Base-by-base conservation (phyloP, 2,113 vertebrate species). In the Percopsis transmontana region DNA sequence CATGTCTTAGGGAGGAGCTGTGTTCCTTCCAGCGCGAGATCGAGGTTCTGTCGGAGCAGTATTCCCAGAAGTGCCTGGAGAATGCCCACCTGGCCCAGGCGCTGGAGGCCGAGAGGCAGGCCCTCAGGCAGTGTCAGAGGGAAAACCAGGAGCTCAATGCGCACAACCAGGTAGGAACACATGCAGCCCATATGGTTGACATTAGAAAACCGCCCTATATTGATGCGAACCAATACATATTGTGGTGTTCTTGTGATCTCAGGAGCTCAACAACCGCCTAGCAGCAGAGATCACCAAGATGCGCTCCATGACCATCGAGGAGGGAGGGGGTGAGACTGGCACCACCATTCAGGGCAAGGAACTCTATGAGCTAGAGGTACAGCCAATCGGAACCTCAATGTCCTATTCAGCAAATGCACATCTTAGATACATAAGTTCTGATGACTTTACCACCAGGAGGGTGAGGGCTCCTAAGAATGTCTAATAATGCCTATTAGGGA, bases 101-200 rank as follows among this genome's bases (percentile, higher is more conserved):
- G 0, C 85, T 94, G 83, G 92, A 94, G 75, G 93, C 93, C 0
- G 93, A 94, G 86, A 88, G 93, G 57, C 93, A 94, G 74, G 93
- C 93, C 57, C 90, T 94, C 61, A 76, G 91, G 62, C 93, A 94
- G 85, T 94, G 93, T 80, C 93, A 94, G 84, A 83, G 92, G 47
- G 93, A 94, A 84, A 94, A 94, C 86, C 92, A 94, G 84, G 93
- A 93, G 83, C 92, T 94, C 68, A 94, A 94, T 23, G 91, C 92
- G 5, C 93, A 93, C 88, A 93, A 93, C 85, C 93, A 94, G 92
- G 93, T 94, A 63, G 66, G 40, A 21, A 19, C 12, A 1, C 52
- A 41, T 13, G 15, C 16, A 24, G 15, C 13, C 24, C 45, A 15
- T 8, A 40, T 10, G 40, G 20, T 14, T 16, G 12, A 61, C 59